Evolutionary conservation across 2,113 vertebrate genomes (phyloP), one percentile per base, ranked within the genome.

Genomic region (Odocoileus virginianus): DNA sequence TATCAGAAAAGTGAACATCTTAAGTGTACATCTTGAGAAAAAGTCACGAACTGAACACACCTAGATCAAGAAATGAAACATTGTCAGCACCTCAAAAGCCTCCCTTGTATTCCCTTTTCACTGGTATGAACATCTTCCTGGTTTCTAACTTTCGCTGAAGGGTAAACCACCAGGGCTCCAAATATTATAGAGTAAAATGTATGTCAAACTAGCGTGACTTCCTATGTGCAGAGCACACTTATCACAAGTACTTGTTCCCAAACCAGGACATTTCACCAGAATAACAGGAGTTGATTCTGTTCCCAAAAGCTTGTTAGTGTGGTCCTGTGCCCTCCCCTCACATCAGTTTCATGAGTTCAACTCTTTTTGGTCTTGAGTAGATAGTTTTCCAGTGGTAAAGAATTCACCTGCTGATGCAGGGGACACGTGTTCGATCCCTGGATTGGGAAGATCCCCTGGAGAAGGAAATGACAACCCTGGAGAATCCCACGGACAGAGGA

Each of bases 201-300:
- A 33, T 33, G 47, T 21, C 33, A 10, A 36, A 43, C 45, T 6
- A 4, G 7, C 8, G 5, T 11, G 19, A 6, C 30, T 84, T 78
- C 40, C 47, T 6, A 0, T 84, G 21, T 14, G 57, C 4, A 12
- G 15, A 43, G 71, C 67, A 45, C 6, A 2, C 7, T 2, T 30
- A 40, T 23, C 64, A 50, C 64, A 57, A 28, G 36, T 43, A 6
- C 7, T 2, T 8, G 58, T 2, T 43, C 45, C 47, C 47, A 27
- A 16, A 25, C 2, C 0, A 2, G 28, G 87, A 28, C 33, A 2
- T 61, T 58, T 36, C 74, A 5, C 12, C 0, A 1, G 8, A 84
- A 23, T 60, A 28, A 3, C 11, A 5, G 0, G 23, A 19, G 9
- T 10, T 33, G 9, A 7, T n/a, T 92, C 11, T 78, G 85, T 50